Conservation (phyloP, 2,888 invertebrate species). For the Ornithoptera priamus region DNA sequence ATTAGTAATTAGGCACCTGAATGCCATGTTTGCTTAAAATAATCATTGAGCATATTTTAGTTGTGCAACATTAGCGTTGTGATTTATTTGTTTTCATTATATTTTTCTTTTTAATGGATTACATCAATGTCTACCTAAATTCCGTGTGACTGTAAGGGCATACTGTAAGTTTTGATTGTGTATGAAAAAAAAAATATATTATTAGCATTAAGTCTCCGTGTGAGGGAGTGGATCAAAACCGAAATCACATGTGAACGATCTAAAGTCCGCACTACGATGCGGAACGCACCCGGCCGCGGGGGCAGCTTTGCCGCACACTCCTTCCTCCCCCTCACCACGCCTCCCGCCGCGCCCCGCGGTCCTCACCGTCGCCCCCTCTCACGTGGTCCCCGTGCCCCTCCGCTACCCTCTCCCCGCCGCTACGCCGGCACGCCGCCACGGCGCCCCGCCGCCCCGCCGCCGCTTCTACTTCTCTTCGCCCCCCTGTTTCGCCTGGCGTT, state of each 20-base stretch:
- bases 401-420: slow-evolving; percentile 15
- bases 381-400: slow-evolving; percentile 40
- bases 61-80: too few species aligned
- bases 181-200: neutral
- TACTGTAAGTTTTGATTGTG: neutral
- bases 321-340: slow-evolving; percentile 4
- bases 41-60: too few species aligned
- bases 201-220: slow-evolving; percentile 6
- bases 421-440: slow-evolving; percentile 34
- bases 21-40: too few species aligned
- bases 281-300: slow-evolving; percentile 30
- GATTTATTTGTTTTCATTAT: too few species aligned
- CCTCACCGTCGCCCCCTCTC: slow-evolving; percentile 40
- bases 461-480: slow-evolving; percentile 33
- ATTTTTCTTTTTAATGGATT: too few species aligned
- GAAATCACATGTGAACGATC: slow-evolving; percentile 46
- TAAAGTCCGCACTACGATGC: slow-evolving; percentile 30
- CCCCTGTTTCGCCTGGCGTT: slow-evolving; percentile 44
- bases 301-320: slow-evolving; percentile 39
- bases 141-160: neutral
- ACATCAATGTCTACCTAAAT: too few species aligned
- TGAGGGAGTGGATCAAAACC: slow-evolving; percentile 36
- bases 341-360: slow-evolving; percentile 35
- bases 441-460: too few species aligned
- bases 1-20: too few species aligned